These are phyloP conservation scores for Fopius arisanus DNA, from an alignment of 1,140 invertebrate species.

Conservation along the genomic window DNA sequence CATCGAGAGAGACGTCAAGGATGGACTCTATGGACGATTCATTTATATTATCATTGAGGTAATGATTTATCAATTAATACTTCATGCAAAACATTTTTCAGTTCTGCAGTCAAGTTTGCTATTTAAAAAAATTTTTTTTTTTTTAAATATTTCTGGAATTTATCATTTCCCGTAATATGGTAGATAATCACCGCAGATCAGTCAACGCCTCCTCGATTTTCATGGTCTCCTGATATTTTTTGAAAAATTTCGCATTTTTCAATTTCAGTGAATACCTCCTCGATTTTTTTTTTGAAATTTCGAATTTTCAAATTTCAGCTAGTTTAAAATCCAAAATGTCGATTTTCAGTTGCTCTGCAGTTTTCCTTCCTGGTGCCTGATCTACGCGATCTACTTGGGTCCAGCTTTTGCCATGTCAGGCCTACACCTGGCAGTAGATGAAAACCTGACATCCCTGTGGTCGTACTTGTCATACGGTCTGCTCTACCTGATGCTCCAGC, in stretches of 20 bases:
- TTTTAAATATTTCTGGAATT: too few relatives aligned
- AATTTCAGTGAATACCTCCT: too few relatives aligned
- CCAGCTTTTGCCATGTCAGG: constrained; percentile 92
- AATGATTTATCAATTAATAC: constrained; percentile 41
- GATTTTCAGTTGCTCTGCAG: constrained; percentile 68
- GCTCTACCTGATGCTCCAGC: constrained; percentile 76
- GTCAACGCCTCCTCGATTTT: too few relatives aligned
- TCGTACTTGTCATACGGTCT: constrained; percentile 68
- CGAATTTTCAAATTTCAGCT: not conserved
- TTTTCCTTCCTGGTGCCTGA: constrained; percentile 70
- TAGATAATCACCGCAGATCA: too few relatives aligned
- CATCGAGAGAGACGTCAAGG: constrained; percentile 80
- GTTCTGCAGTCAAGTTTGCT: too few relatives aligned
- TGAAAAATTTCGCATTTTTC: too few relatives aligned
- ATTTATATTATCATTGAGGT: constrained; percentile 83
- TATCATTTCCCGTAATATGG: too few relatives aligned
- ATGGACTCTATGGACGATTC: constrained; percentile 80
- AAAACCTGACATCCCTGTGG: constrained; percentile 57
- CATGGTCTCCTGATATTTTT: too few relatives aligned
- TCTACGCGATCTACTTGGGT: constrained; percentile 83
- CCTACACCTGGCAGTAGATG: constrained; percentile 64
- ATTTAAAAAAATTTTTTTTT: too few relatives aligned
- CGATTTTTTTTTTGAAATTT: too few relatives aligned
- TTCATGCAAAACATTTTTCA: too few relatives aligned
- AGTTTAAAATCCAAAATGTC: too few relatives aligned